Percentiles rank a stretch among this genome's conserved stretches.
Evolutionary conservation across 2,113 vertebrate genomes (phyloP).

Genomic region (Onychorhynchus coronatus): DNA sequence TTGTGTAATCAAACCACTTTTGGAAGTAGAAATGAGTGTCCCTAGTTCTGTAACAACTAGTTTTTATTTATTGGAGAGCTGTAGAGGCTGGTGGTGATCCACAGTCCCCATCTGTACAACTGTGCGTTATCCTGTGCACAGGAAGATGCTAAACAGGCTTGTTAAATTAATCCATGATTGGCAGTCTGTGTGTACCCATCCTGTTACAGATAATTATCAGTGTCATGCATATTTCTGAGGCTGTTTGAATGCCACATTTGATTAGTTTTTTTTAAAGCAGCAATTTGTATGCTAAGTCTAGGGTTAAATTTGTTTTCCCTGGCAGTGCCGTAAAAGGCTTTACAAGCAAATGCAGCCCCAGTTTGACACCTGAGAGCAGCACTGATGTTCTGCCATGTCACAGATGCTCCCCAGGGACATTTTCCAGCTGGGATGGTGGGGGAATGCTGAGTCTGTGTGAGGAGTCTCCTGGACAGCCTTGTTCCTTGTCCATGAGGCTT

Average conservation of each 20-base stretch:
- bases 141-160: not conserved
- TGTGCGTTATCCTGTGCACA: not conserved
- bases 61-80: not conserved
- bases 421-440: not conserved
- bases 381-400: not conserved
- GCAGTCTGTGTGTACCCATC: not conserved
- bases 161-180: not conserved
- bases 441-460: fast-evolving
- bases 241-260: not conserved
- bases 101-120: no score
- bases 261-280: not conserved
- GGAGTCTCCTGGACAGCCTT: not conserved
- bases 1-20: not conserved
- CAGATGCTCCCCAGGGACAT: not conserved
- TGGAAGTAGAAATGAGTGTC: not conserved
- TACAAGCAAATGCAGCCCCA: not conserved
- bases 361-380: not conserved
- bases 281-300: not conserved
- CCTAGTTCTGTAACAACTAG: not conserved
- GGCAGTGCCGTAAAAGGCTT: not conserved
- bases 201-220: not conserved
- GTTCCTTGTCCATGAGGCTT: not conserved
- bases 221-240: not conserved
- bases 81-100: not conserved
- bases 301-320: not conserved